Conservation (phyloP, 2,888 invertebrate species). For the Parnassius smintheus region DNA sequence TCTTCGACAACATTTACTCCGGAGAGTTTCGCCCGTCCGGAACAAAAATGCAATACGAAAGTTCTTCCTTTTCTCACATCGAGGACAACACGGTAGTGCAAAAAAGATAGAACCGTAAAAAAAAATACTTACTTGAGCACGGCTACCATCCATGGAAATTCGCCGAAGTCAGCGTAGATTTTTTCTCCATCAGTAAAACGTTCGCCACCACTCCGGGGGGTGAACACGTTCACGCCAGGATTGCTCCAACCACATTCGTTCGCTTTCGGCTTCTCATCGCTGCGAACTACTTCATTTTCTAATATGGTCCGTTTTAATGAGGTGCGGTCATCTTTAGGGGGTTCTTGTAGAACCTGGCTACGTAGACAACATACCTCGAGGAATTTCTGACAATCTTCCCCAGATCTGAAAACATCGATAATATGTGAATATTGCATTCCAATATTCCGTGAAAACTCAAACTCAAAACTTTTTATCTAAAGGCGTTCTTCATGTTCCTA, state of each 20-base stretch:
- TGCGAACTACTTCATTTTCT: neutral
- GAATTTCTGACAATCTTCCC: neutral
- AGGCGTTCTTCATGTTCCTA: no score
- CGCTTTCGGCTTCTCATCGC: no score
- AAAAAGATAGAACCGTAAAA: no score
- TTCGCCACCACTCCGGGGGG: slow-evolving; percentile 51
- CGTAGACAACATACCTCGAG: slow-evolving; percentile 5
- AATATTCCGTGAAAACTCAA: no score
- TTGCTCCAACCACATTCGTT: slow-evolving; percentile 84
- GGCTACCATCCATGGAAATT: slow-evolving; percentile 93
- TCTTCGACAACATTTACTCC: no score
- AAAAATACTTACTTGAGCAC: slow-evolving; percentile 70
- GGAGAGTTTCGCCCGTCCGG: no score
- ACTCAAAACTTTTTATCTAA: no score
- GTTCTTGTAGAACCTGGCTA: neutral
- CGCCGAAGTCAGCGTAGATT: slow-evolving; percentile 86
- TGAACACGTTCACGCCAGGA: slow-evolving; percentile 84
- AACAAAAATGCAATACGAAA: no score
- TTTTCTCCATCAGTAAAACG: slow-evolving; percentile 68
- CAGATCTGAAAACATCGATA: no score
- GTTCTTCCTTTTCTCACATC: no score
- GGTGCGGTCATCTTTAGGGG: neutral
- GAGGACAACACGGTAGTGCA: no score
- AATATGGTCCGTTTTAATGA: neutral
- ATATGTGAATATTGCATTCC: no score